Conservation (phyloP, 92 coral and sea anemone species). For the Ricordea florida region DNA sequence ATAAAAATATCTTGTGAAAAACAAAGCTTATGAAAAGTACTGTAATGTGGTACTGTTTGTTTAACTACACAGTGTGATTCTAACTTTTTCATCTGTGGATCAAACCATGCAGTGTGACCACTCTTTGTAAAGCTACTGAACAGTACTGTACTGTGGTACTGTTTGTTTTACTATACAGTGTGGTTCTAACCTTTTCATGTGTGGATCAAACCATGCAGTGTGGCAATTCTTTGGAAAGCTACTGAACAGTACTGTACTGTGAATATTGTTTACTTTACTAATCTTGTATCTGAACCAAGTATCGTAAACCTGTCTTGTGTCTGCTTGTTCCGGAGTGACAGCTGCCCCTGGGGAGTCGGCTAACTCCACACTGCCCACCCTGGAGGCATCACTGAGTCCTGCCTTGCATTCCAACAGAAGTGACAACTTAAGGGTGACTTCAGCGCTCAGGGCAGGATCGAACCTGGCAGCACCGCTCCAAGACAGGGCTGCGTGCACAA, state of each 20-base stretch:
- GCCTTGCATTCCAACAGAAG: conserved; percentile 88
- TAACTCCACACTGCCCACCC: conserved; percentile 38
- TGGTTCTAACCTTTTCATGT: no score
- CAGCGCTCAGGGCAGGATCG: conserved; percentile 88
- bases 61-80: no score
- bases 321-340: conserved; percentile 18
- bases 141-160: no score
- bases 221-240: no score
- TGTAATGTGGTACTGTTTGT: no score
- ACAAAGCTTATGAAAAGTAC: no score
- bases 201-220: no score
- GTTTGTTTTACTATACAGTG: no score
- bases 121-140: no score
- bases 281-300: neutral
- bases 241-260: neutral
- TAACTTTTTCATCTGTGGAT: no score
- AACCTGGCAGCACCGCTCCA: conserved; percentile 88
- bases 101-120: no score
- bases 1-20: no score
- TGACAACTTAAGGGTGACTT: conserved; percentile 85
- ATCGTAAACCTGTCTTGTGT: conserved; percentile 55
- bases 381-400: conserved; percentile 34
- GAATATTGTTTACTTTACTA: neutral
- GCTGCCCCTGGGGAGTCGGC: conserved; percentile 20
- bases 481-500: conserved; percentile 79